Evolutionary conservation across 2,888 invertebrate species (phyloP).

Genomic region (Caenorhabditis imperialis): DNA sequence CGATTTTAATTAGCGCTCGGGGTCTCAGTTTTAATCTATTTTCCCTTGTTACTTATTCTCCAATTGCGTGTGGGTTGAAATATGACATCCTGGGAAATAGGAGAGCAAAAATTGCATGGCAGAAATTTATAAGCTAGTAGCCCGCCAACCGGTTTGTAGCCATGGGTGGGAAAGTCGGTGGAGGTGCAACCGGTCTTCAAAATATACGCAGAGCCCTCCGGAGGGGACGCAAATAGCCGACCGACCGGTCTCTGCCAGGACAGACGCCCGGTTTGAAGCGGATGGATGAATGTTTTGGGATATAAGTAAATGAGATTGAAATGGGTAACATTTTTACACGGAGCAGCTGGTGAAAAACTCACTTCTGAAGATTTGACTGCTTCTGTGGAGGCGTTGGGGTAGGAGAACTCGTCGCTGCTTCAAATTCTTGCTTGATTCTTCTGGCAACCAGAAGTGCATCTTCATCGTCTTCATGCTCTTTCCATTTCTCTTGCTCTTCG

Average conservation of each 20-base stretch:
- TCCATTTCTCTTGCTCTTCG: slow-evolving; percentile 45
- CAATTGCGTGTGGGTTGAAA: slow-evolving; percentile 15
- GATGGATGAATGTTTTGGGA: too few relatives aligned
- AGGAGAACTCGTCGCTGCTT: too few relatives aligned
- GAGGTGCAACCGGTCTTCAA: slow-evolving; percentile 45
- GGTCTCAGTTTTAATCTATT: slow-evolving; percentile 9
- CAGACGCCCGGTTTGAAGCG: slow-evolving; percentile 27
- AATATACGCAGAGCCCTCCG: slow-evolving; percentile 32
- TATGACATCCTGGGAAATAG: neutral
- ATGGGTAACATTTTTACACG: neutral
- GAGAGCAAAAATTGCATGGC: neutral
- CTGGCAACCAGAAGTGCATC: slow-evolving; percentile 59
- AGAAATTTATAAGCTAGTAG: neutral
- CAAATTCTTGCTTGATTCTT: slow-evolving; percentile 61
- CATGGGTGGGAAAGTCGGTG: neutral
- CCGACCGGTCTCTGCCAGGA: slow-evolving; percentile 7
- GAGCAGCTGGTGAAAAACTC: slow-evolving; percentile 20
- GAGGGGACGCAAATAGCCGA: slow-evolving; percentile 43
- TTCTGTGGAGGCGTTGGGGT: slow-evolving; percentile 6
- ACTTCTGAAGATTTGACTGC: slow-evolving; percentile 19
- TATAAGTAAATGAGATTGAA: too few relatives aligned
- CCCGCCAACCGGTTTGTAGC: neutral
- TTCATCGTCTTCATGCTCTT: slow-evolving; percentile 46
- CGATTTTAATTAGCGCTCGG: slow-evolving; percentile 5
- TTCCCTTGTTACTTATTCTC: neutral